These are phyloP conservation scores for Epinotia bilunana DNA, from an alignment of 2,888 invertebrate species.

Conservation along the genomic window DNA sequence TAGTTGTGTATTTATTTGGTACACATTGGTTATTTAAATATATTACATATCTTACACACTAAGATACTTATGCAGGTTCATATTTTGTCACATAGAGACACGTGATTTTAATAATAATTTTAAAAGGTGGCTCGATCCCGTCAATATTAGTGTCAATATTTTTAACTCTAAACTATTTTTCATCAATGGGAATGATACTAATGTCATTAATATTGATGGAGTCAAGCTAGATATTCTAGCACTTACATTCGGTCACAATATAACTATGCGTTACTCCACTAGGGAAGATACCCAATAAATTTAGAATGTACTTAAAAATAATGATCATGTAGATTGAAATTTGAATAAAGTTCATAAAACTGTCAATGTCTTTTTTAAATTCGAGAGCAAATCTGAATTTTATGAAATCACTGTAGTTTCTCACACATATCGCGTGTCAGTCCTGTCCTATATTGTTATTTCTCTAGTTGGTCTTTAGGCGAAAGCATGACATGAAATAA, in stretches of 20 bases:
- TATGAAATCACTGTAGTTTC: constrained; percentile 80
- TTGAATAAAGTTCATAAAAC: constrained; percentile 66
- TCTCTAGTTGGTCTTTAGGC: constrained; percentile 82
- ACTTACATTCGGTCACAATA: constrained; percentile 43
- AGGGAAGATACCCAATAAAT: constrained; percentile 81
- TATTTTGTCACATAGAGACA: constrained; percentile 51
- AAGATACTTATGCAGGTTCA: constrained; percentile 48
- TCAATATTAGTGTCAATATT: constrained; percentile 13
- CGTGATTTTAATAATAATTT: constrained; percentile 48
- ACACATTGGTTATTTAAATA: constrained; percentile 12
- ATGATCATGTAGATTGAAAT: constrained; percentile 65
- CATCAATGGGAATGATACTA: not conserved
- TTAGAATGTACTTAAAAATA: constrained; percentile 75
- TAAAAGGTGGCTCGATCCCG: constrained; percentile 14
- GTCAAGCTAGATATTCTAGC: constrained; percentile 31
- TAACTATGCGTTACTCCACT: constrained; percentile 65
- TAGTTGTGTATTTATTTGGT: constrained; percentile 5
- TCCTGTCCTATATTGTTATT: constrained; percentile 54
- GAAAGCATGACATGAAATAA: constrained; percentile 50
- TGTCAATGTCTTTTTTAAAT: constrained; percentile 70
- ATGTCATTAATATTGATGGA: constrained; percentile 19
- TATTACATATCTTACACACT: constrained; percentile 60
- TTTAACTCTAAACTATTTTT: constrained; percentile 8
- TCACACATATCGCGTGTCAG: constrained; percentile 74
- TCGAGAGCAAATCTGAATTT: constrained; percentile 75